Base-by-base conservation (phyloP, 2,888 invertebrate species). In the Toxonevra muliebris region DNA sequence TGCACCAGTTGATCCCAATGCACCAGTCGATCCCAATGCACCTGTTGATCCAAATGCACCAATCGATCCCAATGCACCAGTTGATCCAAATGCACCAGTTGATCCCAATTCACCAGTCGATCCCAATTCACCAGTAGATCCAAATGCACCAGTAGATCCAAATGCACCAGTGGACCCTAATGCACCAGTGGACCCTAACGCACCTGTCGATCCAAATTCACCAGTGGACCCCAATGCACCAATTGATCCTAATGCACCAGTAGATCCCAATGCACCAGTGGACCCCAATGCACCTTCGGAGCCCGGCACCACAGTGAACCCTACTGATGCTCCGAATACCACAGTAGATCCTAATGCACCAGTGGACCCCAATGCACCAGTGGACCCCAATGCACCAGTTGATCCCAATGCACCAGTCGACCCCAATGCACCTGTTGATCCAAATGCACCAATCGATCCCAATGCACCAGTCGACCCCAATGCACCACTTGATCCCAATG, bases 101-200 rank as follows among this genome's bases (percentile, higher is more conserved):
- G 54, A 30, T 54, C 50, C 60, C 7, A 59, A 11, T 50, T 9
- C 11, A 3, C 60, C 48, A 42, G 43, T 2, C 3, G n/a, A 58
- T 30, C 43, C 15, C 40, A n/a, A 19, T 58, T 53, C 15, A 66
- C 69, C 19, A 52, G 48, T 20, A 1, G 61, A 70, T 1, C 65
- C 68, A 42, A 64, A 63, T 8, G 60, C 55, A 11, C 50, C 76
- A 15, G 70, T 67, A 0, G 13, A 68, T 41, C 61, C 70, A 2
- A 64, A 13, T 8, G 20, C 30, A 0, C 62, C 75, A 7, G 59
- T 30, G 2, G 74, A 68, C 0, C 55, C 9, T n/a, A n/a, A n/a
- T n/a, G 17, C 43, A 20, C 61, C 68, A 42, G 59, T 69, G 0
- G 43, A 69, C 1, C 48, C 64, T n/a, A 40, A 41, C 12, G 20